Evolutionary conservation across 2,113 vertebrate species (phyloP), one percentile per base, ranked within the genome.

Genomic region (Hemichromis elongatus): DNA sequence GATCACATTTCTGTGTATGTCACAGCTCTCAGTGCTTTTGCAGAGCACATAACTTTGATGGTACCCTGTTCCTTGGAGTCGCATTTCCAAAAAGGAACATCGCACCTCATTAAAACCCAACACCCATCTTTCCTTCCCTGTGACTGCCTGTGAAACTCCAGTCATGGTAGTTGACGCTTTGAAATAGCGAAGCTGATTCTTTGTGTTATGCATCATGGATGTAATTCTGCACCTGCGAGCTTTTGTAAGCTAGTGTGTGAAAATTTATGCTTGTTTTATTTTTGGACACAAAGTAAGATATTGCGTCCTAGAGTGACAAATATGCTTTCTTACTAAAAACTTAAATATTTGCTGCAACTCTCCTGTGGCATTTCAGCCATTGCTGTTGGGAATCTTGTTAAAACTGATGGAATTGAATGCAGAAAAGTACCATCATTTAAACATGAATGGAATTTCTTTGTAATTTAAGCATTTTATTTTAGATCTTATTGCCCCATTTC

Each of bases 81-180:
- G 35, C 77, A 70, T 92, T 90, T 79, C 86, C 82, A 47, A 81
- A 73, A 77, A 89, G 88, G 92, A 92, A 94, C 84, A 91, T 92
- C 4, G 5, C 88, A 92, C 88, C 91, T 93, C 87, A 80, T 94
- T 93, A 92, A 93, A 93, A 82, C 75, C 66, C 52, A 89, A 86
- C 83, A 92, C 90, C 70, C 80, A 35, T 61, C 80, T 81, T 81
- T 80, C 79, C 80, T 75, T 88, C 75, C 54, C 75, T 61, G 80
- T 68, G 79, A 84, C 57, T 73, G 24, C 57, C 19, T 13, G 86
- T 61, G 75, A 87, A 89, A 42, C 83, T 77, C 24, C 59, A 28
- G 75, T 61, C 86, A 84, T 86, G 55, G 81, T 87, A 91, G 80
- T 42, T 35, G 14, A 80, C 77, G 50, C 78, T 70, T 84, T 28